phyloP scores from a whole-genome alignment of 2,888 invertebrate genomes.

The Trypoxylon attenuatum region DNA sequence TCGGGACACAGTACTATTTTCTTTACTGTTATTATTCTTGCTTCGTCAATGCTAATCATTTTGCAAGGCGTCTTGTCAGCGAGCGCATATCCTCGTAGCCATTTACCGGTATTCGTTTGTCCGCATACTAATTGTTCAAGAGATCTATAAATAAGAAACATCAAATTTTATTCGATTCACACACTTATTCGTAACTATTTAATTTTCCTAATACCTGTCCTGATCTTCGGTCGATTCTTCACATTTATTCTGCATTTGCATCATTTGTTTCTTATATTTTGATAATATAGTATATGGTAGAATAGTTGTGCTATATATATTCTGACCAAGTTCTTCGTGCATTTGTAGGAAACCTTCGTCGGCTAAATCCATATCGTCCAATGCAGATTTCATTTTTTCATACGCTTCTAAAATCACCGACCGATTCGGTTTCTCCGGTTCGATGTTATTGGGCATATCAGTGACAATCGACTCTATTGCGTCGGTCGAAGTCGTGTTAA shows the following conservation, averaged over 20 bases:
- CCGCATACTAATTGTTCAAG: constrained; percentile 58
- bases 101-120: constrained; percentile 43
- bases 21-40: constrained; percentile 38
- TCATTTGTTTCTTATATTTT: constrained; percentile 34
- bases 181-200: background rate
- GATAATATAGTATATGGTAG: constrained; percentile 1
- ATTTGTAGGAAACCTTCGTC: constrained; percentile 12
- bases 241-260: constrained; percentile 37
- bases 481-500: no score
- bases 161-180: background rate
- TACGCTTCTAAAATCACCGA: no score
- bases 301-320: constrained; percentile 45
- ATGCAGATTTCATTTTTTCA: constrained; percentile 20
- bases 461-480: no score
- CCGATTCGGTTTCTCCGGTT: no score
- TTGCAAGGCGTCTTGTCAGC: constrained; percentile 42
- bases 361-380: constrained; percentile 7
- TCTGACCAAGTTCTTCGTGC: constrained; percentile 23
- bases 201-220: constrained; percentile 33
- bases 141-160: constrained; percentile 41
- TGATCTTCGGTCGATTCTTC: background rate
- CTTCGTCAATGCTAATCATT: constrained; percentile 61
- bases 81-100: constrained; percentile 65
- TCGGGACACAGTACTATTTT: constrained; percentile 49
- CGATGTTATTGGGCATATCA: no score